Percentiles rank a stretch among this genome's conserved stretches.
Conservation (phyloP, 2,113 vertebrate genomes). For the Bagarius yarrelli region DNA sequence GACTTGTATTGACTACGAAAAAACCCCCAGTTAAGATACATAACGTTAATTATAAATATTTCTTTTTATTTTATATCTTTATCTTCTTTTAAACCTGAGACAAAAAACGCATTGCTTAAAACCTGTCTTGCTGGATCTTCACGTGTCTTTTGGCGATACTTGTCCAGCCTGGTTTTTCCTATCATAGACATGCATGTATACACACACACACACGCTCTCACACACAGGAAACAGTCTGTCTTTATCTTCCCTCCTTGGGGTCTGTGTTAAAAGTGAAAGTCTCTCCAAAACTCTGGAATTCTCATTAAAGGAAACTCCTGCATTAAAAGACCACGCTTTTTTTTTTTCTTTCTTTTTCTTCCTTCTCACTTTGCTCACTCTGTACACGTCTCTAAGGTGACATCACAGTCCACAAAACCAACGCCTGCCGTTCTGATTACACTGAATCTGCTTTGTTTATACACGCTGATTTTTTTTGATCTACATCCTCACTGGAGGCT, state of each 20-base stretch:
- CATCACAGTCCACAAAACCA: neutral
- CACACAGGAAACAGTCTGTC: neutral
- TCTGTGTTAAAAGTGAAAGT: neutral
- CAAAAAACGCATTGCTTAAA: neutral
- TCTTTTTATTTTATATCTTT: neutral
- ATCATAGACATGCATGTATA: neutral
- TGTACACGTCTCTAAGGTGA: neutral
- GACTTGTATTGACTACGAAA: too few species aligned
- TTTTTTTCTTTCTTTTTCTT: neutral
- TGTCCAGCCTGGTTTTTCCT: neutral
- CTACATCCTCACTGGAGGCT: neutral
- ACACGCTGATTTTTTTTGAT: too few species aligned
- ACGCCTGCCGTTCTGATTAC: neutral
- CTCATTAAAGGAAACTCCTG: slow-evolving; percentile 29
- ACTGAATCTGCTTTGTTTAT: too few species aligned
- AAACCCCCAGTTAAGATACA: too few species aligned
- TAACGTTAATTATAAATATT: neutral
- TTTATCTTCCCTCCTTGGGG: neutral
- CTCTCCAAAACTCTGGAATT: slow-evolving; percentile 28
- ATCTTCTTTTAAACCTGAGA: neutral
- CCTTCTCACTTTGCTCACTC: neutral
- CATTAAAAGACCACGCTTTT: neutral
- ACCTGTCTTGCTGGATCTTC: slow-evolving; percentile 34
- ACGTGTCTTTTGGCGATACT: neutral
- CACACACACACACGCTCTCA: neutral